Evolutionary conservation across 92 coral and sea anemone species (phyloP), one percentile per base, ranked within the genome.

Genomic region (Epizoanthus scotinus): DNA sequence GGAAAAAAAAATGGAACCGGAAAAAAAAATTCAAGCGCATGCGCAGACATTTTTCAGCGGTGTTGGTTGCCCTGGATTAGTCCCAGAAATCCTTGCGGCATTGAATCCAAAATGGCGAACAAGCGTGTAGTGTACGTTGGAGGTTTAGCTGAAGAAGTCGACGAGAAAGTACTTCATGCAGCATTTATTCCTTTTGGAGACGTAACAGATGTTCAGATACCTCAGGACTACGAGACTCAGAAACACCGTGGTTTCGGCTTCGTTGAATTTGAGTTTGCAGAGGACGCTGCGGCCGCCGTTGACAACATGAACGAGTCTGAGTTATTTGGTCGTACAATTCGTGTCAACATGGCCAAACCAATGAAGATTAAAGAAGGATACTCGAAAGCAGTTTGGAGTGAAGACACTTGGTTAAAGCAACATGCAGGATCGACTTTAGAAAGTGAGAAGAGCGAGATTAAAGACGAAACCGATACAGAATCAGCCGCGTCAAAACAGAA

Each of bases 301-400:
- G 99, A 96, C 79, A 96, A 93, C 87, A 96, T 96, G 99, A 94
- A 96, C 83, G 99, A 96, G 47, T 89, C 99, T 15, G 99, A 96
- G 79, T 78, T 96, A 38, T 93, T 96, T 81, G 99, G 99, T 8
- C 91, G 99, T 18, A 96, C 99, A 7, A 78, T 96, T 82, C 92
- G 99, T 8, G 99, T 96, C 3, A 96, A 96, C 67, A 22, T 94
- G 61, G 98, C 99, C 19, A 96, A 96, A 65, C 99, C 99, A 56
- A 96, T 96, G 99, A 96, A 91, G 77, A 91, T 91, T 71, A 96
- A 96, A 55, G 99, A 96, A 80, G 98, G 99, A 1, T 96, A 94
- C 72, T 93, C 98, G 28, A 88, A 98, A 57, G 97, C 99, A 25
- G 98, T 96, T 56, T 96, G 99, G 99, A 96, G 95, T 63, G 99